These are phyloP conservation scores for Falco naumanni DNA, from an alignment of 2,797 vertebrate genomes.

Conservation along the genomic window DNA sequence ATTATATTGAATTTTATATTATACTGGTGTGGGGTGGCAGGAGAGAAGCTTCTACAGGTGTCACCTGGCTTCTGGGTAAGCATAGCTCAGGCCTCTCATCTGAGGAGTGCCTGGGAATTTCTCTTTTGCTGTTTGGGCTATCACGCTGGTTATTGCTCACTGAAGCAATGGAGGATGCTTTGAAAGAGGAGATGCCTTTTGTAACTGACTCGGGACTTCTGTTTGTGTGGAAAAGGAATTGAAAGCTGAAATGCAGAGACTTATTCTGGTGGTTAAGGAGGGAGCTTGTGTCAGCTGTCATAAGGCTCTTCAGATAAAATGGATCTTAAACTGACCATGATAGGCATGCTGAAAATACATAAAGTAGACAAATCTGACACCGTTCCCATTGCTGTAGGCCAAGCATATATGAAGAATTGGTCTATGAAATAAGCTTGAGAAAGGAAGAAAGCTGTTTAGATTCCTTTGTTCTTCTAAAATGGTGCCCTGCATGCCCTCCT, in stretches of 20 bases:
- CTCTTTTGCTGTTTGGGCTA: not conserved
- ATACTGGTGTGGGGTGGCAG: not conserved
- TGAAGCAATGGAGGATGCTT: not conserved
- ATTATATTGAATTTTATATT: not conserved
- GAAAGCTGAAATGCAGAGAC: slow-evolving; percentile 41
- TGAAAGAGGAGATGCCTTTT: slow-evolving; percentile 7
- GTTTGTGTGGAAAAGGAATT: slow-evolving; percentile 33
- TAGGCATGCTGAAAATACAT: not conserved
- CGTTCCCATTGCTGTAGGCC: not conserved
- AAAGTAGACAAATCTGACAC: not conserved
- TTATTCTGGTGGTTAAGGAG: not conserved
- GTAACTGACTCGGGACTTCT: slow-evolving; percentile 15
- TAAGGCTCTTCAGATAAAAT: not conserved
- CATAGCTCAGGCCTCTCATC: rapidly evolving
- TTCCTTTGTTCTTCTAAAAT: not conserved
- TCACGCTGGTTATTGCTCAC: not conserved
- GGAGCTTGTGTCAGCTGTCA: not conserved
- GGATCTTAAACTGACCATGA: not conserved
- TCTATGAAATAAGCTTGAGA: not conserved
- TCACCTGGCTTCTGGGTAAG: not conserved
- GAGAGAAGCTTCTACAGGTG: not conserved
- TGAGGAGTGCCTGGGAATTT: not conserved
- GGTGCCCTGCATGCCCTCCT: not conserved
- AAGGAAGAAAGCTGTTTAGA: not conserved
- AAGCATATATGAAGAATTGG: not conserved